Evolutionary conservation across 2,113 vertebrate genomes (phyloP), one percentile per base, ranked within the genome.

Genomic region (Hemiprocne comata): DNA sequence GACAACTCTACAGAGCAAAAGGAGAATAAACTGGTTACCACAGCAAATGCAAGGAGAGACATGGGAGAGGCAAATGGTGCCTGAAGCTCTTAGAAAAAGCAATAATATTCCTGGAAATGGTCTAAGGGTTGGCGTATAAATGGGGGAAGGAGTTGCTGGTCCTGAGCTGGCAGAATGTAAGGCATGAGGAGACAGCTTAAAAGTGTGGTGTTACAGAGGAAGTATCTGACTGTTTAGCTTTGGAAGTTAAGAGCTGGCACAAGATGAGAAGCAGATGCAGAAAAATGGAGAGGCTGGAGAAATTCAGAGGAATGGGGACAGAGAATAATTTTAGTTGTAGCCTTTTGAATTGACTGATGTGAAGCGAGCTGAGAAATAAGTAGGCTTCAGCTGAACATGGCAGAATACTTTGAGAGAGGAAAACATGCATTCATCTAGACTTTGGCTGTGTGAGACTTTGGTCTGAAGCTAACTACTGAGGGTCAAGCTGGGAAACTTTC

Each of bases 261-360:
- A 70, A 17, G 12, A 20, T 23, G 42, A 77, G 46, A 34, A 76
- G 24, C 67, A 85, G 75, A 83, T 90, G 72, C 50, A 36, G 60
- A 67, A 74, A 69, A 88, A 66, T 36, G 26, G 48, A 58, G 71
- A 70, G 50, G 29, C 58, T 85, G 71, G 74, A 80, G 90, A 91
- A 80, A 83, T 83, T 93, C 55, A 67, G 67, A 89, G 46, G 11
- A 85, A 42, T 91, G 60, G 78, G 34, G 62, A 85, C 33, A 74
- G 67, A 57, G 58, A 80, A 26, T 91, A 80, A 88, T 93, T 95
- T 71, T 95, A 88, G 46, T 87, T 86, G 54, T 74, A 87, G 77
- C 26, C 55, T 87, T 88, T 88, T 64, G 55, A 82, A 48, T 25
- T 88, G 87, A 67, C 77, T 77, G 60, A 50, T 19, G 2, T 40